phyloP scores from a whole-genome alignment of 2,113 vertebrate species.

The Brachyhypopomus occidentalis region DNA sequence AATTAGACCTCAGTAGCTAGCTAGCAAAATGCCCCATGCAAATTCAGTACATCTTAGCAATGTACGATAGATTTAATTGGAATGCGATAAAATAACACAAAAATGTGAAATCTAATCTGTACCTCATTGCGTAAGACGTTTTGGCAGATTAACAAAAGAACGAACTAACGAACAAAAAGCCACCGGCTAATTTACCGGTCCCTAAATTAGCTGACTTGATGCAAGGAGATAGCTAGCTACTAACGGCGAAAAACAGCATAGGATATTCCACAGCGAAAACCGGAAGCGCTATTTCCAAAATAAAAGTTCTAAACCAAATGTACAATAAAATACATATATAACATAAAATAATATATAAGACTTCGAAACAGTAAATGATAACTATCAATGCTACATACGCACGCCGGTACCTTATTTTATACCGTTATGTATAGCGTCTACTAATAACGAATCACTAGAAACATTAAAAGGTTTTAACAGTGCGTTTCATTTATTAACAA shows the following conservation, averaged over 20 bases:
- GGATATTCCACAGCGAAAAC: too few species aligned
- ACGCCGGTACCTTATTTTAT: too few species aligned
- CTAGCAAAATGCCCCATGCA: neutral
- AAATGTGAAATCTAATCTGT: neutral
- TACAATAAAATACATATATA: neutral
- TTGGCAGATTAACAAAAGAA: constrained; percentile 46
- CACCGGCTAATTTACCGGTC: neutral
- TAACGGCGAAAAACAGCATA: neutral
- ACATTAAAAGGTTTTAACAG: too few species aligned
- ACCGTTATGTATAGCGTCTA: too few species aligned
- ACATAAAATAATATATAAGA: too few species aligned
- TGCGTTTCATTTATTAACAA: too few species aligned
- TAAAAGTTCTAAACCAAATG: neutral
- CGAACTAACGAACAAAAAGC: neutral
- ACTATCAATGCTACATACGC: too few species aligned
- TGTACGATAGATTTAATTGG: too few species aligned
- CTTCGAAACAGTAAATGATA: too few species aligned
- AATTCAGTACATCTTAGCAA: neutral
- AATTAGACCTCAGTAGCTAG: neutral
- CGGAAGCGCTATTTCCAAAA: neutral
- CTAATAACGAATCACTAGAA: too few species aligned
- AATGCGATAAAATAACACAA: neutral
- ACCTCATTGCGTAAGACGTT: constrained; percentile 67
- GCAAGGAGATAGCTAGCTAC: neutral
- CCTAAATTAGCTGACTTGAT: neutral